Evolutionary conservation across 2,888 invertebrate species (phyloP).

Genomic region (Agapetus fuscipes): DNA sequence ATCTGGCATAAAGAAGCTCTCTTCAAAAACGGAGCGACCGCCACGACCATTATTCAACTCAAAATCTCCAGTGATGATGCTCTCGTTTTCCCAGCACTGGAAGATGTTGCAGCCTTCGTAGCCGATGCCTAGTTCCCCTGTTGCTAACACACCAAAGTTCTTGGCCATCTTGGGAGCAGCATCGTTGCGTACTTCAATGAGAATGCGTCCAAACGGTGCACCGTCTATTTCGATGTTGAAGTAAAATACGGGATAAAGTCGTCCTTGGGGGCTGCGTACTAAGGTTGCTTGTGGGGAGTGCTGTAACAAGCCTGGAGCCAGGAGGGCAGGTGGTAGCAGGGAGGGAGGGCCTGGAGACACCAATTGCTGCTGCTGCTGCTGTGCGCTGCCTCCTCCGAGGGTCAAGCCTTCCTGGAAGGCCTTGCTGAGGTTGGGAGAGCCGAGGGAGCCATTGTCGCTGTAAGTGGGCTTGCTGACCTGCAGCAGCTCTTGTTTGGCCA

Average conservation of each 20-base stretch:
- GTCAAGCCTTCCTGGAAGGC: constrained; percentile 30
- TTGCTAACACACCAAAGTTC: constrained; percentile 63
- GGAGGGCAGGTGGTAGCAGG: constrained; percentile 23
- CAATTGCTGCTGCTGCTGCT: constrained; percentile 6
- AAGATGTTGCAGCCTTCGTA: constrained; percentile 74
- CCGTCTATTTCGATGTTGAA: constrained; percentile 70
- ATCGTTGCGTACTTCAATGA: constrained; percentile 68
- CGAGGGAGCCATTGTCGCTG: constrained; percentile 28
- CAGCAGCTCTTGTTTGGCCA: constrained; percentile 20
- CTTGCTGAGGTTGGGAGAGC: constrained; percentile 27
- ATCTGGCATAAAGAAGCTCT: constrained; percentile 71
- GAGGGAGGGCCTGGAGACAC: constrained; percentile 13
- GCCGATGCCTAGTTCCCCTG: constrained; percentile 64
- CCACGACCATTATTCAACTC: constrained; percentile 74
- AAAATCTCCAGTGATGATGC: constrained; percentile 73
- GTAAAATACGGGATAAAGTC: constrained; percentile 61
- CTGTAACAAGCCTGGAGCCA: constrained; percentile 21
- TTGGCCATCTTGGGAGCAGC: constrained; percentile 74
- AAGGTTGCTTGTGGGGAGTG: constrained; percentile 41
- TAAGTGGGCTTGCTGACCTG: constrained; percentile 24
- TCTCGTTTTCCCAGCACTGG: constrained; percentile 76
- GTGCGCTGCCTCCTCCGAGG: constrained; percentile 23
- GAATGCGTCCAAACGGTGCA: constrained; percentile 57
- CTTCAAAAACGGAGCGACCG: constrained; percentile 66
- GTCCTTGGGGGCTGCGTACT: constrained; percentile 41